These are phyloP conservation scores for Platichthys stellatus DNA, from an alignment of 2,113 vertebrate genomes.

Conservation along the genomic window DNA sequence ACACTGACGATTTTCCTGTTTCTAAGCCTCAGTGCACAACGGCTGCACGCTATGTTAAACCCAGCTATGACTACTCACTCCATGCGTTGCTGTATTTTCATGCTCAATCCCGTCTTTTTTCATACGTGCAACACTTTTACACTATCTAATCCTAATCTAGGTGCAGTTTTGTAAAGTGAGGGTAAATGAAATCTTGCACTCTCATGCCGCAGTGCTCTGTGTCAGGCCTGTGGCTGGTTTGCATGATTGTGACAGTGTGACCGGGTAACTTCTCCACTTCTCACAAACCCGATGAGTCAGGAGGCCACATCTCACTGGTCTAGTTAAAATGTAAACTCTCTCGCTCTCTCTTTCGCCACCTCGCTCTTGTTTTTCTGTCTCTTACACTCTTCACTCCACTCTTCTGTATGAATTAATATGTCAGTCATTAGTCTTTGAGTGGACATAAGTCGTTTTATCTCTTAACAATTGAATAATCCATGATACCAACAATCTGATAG, in stretches of 20 bases:
- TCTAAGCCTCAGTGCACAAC: background rate
- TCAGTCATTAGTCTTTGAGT: background rate
- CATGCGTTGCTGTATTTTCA: too few species aligned
- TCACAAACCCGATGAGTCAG: slow-evolving; percentile 62
- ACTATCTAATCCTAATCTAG: background rate
- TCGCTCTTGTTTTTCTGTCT: background rate
- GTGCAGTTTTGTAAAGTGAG: background rate
- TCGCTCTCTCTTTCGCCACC: slow-evolving; percentile 15
- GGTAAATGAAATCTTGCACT: background rate
- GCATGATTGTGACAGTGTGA: slow-evolving; percentile 4
- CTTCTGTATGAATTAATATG: slow-evolving; percentile 14
- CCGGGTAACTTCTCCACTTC: slow-evolving; percentile 47
- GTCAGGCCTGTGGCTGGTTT: background rate
- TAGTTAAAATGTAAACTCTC: slow-evolving; percentile 78
- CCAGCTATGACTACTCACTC: too few species aligned
- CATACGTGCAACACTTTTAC: background rate
- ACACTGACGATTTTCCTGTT: background rate
- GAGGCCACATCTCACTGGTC: slow-evolving; percentile 26
- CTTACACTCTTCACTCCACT: background rate
- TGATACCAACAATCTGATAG: slow-evolving; percentile 12
- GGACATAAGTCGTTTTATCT: slow-evolving; percentile 12
- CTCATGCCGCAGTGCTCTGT: background rate
- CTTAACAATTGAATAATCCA: slow-evolving; percentile 7
- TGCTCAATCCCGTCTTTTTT: background rate
- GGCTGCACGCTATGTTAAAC: too few species aligned